Base-by-base conservation (phyloP, 2,113 vertebrate genomes). In the Catharus bicknelli region DNA sequence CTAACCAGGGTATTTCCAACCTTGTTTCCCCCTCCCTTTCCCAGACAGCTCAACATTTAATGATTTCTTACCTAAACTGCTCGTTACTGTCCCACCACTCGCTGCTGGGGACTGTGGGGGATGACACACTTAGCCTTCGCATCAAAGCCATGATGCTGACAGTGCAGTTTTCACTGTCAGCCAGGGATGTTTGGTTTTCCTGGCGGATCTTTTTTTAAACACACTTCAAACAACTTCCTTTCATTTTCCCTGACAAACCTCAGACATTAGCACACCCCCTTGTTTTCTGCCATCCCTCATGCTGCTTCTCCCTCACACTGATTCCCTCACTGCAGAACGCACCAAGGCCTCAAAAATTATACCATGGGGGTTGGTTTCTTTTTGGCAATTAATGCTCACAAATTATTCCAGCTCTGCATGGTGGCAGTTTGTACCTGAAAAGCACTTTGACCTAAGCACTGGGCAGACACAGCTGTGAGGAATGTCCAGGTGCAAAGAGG, bases 101-200 rank as follows among this genome's bases (percentile, higher is more conserved):
- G 1, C 83, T 84, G 82, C 81, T 76, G 78, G 74, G 48, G 59
- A 55, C 21, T 0, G 11, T 23, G 45, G 36, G 82, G 62, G 63
- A 54, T 93, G 95, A 94, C 93, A 95, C 23, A 66, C 82, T 66
- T 87, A 73, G 78, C 50, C 42, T 67, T 32, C 0, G 19, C 84
- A 94, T 96, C 94, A 96, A 96, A 96, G 94, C 55, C 20, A 5
- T 36, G 40, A 42, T 51, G 91, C 94, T 94, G 93, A 94, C 91
- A 95, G 68, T 63, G 82, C 89, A 85, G 55, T 77, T 96, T 63
- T 77, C 43, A 66, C 89, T 94, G 93, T 76, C 95, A 96, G 63
- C 42, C 78, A 48, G 78, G 42, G 67, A 76, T 51, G 69, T 63
- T 90, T 72, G 73, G 36, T 89, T 91, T 73, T 90, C 82, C 83